A percentile compares a stretch with the other conserved stretches of the same genome.
These are phyloP conservation scores for Eledona agricola DNA, from an alignment of 2,888 invertebrate genomes.

Conservation along the genomic window DNA sequence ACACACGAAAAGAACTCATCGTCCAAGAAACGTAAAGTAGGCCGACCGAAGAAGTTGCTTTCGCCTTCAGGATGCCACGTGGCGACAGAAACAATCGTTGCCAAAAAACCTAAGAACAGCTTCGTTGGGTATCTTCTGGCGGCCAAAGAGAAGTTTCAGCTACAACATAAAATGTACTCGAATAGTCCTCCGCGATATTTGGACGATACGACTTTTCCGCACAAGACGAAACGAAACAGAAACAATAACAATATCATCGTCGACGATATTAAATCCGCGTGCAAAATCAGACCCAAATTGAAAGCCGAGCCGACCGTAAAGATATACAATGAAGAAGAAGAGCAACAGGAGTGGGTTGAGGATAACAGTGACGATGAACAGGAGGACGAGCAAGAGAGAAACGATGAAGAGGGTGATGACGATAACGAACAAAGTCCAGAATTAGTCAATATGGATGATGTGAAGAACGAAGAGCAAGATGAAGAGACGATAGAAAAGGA, in stretches of 20 bases:
- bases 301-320: slow-evolving; percentile 77
- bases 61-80: slow-evolving; percentile 66
- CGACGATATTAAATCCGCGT: slow-evolving; percentile 56
- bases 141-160: slow-evolving; percentile 71
- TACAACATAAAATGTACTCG: slow-evolving; percentile 63
- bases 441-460: slow-evolving; percentile 35
- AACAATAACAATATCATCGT: slow-evolving; percentile 50
- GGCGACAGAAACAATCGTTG: slow-evolving; percentile 82
- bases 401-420: slow-evolving; percentile 48
- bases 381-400: slow-evolving; percentile 23
- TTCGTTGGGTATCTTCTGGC: slow-evolving; percentile 72
- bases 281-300: slow-evolving; percentile 76
- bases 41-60: slow-evolving; percentile 76
- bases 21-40: slow-evolving; percentile 83
- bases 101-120: slow-evolving; percentile 78
- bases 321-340: slow-evolving; percentile 67
- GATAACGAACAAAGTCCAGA: slow-evolving; percentile 38
- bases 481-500: slow-evolving; percentile 48
- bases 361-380: slow-evolving; percentile 35
- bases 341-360: slow-evolving; percentile 50
- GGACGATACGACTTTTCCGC: slow-evolving; percentile 53
- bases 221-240: slow-evolving; percentile 49
- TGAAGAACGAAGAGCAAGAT: slow-evolving; percentile 31
- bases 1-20: slow-evolving; percentile 57
- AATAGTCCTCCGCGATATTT: slow-evolving; percentile 65